Percentiles rank a stretch among this genome's conserved stretches.
phyloP scores from a whole-genome alignment of 2,797 vertebrate genomes.

The Periparus ater region DNA sequence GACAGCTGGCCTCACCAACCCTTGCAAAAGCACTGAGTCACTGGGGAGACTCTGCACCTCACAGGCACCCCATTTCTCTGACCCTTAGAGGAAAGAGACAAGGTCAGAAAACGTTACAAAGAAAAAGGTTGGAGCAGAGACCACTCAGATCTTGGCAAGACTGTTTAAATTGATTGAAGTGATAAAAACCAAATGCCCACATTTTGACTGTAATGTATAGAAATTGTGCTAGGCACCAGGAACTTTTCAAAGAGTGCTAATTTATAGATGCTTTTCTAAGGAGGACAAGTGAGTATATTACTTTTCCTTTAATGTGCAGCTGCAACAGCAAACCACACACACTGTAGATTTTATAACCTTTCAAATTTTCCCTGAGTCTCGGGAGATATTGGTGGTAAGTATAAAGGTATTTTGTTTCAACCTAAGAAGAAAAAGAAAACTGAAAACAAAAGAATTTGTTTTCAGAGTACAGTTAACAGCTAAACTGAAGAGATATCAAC shows the following conservation, averaged over 20 bases:
- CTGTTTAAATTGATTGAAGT: not conserved
- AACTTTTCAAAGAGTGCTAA: slow-evolving; percentile 40
- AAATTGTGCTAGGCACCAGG: not conserved
- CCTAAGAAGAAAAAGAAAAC: not conserved
- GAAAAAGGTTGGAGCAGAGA: not conserved
- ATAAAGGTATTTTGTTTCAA: slow-evolving; percentile 17
- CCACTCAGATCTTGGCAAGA: not conserved
- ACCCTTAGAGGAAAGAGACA: not conserved
- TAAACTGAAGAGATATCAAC: not conserved
- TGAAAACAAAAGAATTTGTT: not conserved
- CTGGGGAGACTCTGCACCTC: not conserved
- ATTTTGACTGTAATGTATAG: not conserved
- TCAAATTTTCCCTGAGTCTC: slow-evolving; percentile 49
- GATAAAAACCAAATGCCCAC: not conserved
- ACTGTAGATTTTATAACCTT: slow-evolving; percentile 34
- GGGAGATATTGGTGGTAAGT: slow-evolving; percentile 10
- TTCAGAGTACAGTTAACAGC: not conserved
- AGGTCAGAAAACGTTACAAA: not conserved
- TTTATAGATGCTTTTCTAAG: slow-evolving; percentile 57
- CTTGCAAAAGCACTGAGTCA: not conserved
- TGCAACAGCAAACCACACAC: slow-evolving; percentile 60
- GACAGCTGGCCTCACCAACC: not conserved
- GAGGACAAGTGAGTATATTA: slow-evolving; percentile 21
- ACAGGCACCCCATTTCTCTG: not conserved
- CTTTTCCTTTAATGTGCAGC: slow-evolving; percentile 57